Conservation (phyloP, 2,888 invertebrate genomes). For the Drosophila cognata region DNA sequence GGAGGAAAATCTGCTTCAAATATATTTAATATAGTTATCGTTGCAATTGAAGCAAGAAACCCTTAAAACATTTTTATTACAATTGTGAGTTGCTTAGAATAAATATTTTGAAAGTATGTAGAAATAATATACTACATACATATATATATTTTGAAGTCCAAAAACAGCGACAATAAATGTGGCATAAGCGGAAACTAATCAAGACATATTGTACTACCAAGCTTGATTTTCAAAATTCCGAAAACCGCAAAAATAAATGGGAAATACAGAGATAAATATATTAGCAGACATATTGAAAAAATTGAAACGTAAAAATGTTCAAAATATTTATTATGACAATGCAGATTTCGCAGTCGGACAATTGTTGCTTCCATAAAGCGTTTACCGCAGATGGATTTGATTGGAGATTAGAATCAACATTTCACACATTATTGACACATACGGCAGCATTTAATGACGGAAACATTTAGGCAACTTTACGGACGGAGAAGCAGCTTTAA, state of each 20-base stretch:
- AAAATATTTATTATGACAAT: conserved; percentile 25
- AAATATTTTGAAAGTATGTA: too few species aligned
- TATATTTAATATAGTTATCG: too few species aligned
- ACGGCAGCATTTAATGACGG: conserved; percentile 51
- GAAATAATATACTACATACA: too few species aligned
- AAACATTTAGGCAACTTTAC: conserved; percentile 61
- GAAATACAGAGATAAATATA: neutral
- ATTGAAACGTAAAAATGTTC: neutral
- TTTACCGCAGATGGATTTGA: conserved; percentile 44
- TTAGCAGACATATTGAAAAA: neutral
- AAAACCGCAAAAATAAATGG: neutral
- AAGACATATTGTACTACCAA: too few species aligned
- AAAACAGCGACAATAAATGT: neutral
- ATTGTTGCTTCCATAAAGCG: conserved; percentile 34
- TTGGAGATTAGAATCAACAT: conserved; percentile 39
- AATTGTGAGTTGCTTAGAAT: too few species aligned
- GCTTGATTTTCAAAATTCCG: neutral
- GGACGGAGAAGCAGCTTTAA: conserved; percentile 40
- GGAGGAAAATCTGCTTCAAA: too few species aligned
- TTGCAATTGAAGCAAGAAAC: too few species aligned
- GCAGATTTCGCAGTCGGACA: conserved; percentile 22
- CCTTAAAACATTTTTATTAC: too few species aligned
- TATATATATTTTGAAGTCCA: neutral
- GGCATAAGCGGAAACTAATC: neutral
- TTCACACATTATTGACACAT: conserved; percentile 67